Evolutionary conservation across 2,113 vertebrate genomes (phyloP), one percentile per base, ranked within the genome.

Genomic region (Syrrhaptes paradoxus): DNA sequence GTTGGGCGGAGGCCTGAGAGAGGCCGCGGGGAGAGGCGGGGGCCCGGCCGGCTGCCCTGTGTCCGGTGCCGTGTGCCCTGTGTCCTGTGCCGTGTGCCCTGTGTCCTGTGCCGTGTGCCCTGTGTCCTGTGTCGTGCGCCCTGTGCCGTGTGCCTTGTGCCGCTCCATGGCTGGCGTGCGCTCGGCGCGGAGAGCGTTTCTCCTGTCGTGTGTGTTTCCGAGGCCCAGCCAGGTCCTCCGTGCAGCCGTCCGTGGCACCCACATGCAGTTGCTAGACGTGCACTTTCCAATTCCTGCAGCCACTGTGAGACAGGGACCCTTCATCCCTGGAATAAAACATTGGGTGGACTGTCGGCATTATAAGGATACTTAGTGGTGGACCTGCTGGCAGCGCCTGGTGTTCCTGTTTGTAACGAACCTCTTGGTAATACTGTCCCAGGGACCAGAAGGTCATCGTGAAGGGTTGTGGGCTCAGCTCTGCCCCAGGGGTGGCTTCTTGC

Each of bases 1-100:
- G 17, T 21, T 4, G 9, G 2, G 54, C 2, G 28, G 41, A 3
- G 11, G 10, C 5, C 8, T 4, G 2, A 2, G 43, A 4, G 22
- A 2, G 9, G n/a, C 28, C 3, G 26, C 22, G 8, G 43, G 34
- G 45, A 22, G 5, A 2, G n/a, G 7, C 45, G 34, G 29, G 31
- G 18, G 41, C 10, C 6, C 3, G 12, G 34, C 34, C 13, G 13
- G 4, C 11, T 41, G 38, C 38, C 38, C 38, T 41, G 38, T 41
- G 38, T 11, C 38, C 38, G 9, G 38, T 11, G 38, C 38, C 38
- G 36, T 36, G 38, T 41, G 38, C 38, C 38, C 38, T 41, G 38
- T 41, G 38, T 11, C 38, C 38, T 13, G 12, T 41, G 38, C 38
- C 10, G 5, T 34, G 28, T 15, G 58, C 21, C 9, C 38, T 41